Percentiles rank a stretch among this genome's conserved stretches.
Conservation (phyloP, 2,113 vertebrate genomes). For the Plotosus lineatus region DNA sequence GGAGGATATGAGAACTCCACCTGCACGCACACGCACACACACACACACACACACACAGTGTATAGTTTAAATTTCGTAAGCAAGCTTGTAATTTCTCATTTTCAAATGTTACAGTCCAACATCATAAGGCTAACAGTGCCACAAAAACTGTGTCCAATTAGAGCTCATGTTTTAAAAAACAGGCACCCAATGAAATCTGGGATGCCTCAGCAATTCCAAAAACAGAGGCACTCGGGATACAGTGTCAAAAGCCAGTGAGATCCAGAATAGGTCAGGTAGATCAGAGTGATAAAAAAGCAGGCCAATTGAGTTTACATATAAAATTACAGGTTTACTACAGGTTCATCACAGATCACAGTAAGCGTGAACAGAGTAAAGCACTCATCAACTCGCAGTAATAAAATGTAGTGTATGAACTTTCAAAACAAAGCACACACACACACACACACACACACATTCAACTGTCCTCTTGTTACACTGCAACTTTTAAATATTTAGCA, state of each 20-base stretch:
- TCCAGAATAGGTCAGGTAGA: too few relatives aligned
- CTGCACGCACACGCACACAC: conserved; percentile 63
- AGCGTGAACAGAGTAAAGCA: neutral
- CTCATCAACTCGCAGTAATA: neutral
- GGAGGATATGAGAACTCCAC: conserved; percentile 97
- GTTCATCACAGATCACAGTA: neutral
- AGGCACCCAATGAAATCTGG: too few relatives aligned
- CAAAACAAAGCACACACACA: neutral
- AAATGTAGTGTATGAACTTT: neutral
- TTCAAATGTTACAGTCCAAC: too few relatives aligned
- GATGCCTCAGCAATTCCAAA: too few relatives aligned
- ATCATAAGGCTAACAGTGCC: too few relatives aligned
- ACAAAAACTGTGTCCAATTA: too few relatives aligned
- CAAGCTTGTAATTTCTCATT: neutral
- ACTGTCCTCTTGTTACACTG: neutral
- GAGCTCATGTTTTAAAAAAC: too few relatives aligned
- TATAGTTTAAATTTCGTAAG: neutral
- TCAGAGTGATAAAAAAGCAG: too few relatives aligned
- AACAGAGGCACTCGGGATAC: too few relatives aligned
- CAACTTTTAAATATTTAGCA: conserved; percentile 1
- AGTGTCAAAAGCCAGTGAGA: too few relatives aligned
- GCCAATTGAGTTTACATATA: too few relatives aligned
- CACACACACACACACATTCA: conserved; percentile 14
- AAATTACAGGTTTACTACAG: neutral
- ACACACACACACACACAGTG: conserved; percentile 13